Evolutionary conservation across 2,113 vertebrate genomes (phyloP), one percentile per base, ranked within the genome.

Genomic region (Monopterus albus): DNA sequence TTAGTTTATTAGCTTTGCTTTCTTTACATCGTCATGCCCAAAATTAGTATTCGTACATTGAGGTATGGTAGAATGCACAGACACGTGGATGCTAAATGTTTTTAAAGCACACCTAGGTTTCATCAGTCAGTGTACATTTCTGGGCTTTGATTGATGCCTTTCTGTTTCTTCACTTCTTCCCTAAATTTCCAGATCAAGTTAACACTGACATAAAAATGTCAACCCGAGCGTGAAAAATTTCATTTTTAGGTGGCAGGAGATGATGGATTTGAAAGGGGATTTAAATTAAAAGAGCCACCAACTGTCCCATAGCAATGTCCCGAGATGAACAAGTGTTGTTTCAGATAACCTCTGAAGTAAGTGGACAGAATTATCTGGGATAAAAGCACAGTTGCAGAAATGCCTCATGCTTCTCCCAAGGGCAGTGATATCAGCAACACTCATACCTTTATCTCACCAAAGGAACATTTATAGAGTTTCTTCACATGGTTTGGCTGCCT

Each of bases 341-440:
- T 81, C 57, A 53, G 80, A 87, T 87, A 82, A 79, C 66, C 67
- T 75, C 61, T 71, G 26, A 55, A 72, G 55, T 64, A 39, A 59
- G 20, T 7, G 45, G 55, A 64, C 56, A 55, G 31, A 65, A 50
- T 33, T 57, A 42, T 68, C 31, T 68, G 38, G n/a, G 79, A 83
- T 78, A 83, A 81, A 60, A 77, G 55, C 51, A 20, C 61, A 40
- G 56, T 69, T 20, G 13, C 31, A 36, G 53, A 84, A 84, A 75
- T 79, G 78, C 70, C 60, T 72, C 57, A 46, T 59, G 51, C 72
- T 69, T 67, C 23, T 72, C 50, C 49, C 31, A 72, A 78, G 78
- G 70, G 72, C 79, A 80, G 66, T 21, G 45, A 65, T 74, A 82
- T 81, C 67, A 51, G 57, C 43, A 47, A 23, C 28, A 10, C 36